A percentile compares a stretch with the other conserved stretches of the same genome.
These are phyloP conservation scores for Leptocoma aspasia DNA, from an alignment of 2,113 vertebrate genomes.

Conservation along the genomic window DNA sequence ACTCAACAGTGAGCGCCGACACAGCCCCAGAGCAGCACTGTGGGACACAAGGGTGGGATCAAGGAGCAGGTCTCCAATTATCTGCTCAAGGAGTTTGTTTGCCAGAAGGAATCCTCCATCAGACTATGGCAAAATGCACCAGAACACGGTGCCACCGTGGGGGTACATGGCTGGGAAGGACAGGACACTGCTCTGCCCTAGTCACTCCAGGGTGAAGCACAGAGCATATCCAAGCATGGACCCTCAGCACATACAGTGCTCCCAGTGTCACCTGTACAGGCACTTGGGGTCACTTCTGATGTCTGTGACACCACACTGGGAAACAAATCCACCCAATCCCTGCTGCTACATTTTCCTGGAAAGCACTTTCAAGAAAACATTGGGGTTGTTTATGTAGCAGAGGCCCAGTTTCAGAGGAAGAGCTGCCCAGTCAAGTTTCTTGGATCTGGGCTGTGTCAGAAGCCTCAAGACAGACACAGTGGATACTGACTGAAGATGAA, in stretches of 20 bases:
- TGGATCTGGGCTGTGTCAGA: not conserved
- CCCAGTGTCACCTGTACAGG: not conserved
- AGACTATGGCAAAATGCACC: not conserved
- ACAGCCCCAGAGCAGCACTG: not conserved
- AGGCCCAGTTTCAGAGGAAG: not conserved
- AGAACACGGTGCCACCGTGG: rapidly evolving
- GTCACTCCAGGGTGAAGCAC: not conserved
- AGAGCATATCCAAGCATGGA: not conserved
- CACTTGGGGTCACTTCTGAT: not conserved
- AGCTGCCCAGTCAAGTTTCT: not conserved
- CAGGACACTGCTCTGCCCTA: not conserved
- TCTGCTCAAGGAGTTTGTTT: not conserved
- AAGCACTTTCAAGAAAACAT: not conserved
- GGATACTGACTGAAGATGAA: not conserved
- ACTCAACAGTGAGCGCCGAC: not conserved
- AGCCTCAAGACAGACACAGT: not conserved
- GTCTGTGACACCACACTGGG: not conserved
- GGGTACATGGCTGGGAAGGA: not conserved
- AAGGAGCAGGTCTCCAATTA: not conserved
- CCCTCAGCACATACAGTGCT: rapidly evolving
- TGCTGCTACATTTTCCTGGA: not conserved
- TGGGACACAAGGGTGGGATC: not conserved
- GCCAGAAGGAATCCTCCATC: not conserved
- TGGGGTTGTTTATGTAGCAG: not conserved
- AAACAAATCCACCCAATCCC: not conserved